A percentile compares a stretch with the other conserved stretches of the same genome.
Evolutionary conservation across 2,888 invertebrate genomes (phyloP).

Genomic region (Leistus spinibarbis): DNA sequence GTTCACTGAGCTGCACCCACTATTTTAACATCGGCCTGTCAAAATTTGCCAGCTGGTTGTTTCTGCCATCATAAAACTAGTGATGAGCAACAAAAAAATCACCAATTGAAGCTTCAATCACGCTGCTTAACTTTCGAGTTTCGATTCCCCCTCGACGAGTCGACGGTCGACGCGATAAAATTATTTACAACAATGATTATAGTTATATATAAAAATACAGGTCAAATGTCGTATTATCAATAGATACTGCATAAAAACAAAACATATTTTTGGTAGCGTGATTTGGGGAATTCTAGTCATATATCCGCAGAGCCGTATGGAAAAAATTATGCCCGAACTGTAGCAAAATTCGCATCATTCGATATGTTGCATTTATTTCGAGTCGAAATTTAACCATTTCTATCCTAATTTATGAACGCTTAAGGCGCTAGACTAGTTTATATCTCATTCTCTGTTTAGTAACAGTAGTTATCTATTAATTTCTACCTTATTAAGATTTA

Average conservation of each 20-base stretch:
- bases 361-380: too few relatives aligned
- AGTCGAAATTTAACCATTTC: too few relatives aligned
- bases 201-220: not conserved
- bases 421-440: too few relatives aligned
- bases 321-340: too few relatives aligned
- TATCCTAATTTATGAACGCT: too few relatives aligned
- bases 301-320: too few relatives aligned
- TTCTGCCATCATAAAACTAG: conserved; percentile 21
- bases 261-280: not conserved
- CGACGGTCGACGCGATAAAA: not conserved
- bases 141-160: too few relatives aligned
- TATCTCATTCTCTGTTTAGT: too few relatives aligned
- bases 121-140: not conserved
- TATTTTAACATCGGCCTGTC: conserved; percentile 17
- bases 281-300: too few relatives aligned
- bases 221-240: not conserved
- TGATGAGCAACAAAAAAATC: not conserved
- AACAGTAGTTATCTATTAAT: too few relatives aligned
- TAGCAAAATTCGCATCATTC: too few relatives aligned
- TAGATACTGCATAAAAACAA: not conserved
- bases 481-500: too few relatives aligned
- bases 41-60: conserved; percentile 31
- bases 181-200: not conserved
- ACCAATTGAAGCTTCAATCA: not conserved
- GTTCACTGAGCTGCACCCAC: not conserved